Percentiles rank a stretch among this genome's conserved stretches.
Evolutionary conservation across 2,888 invertebrate genomes (phyloP).

Genomic region (Mimumesa dahlbomi): DNA sequence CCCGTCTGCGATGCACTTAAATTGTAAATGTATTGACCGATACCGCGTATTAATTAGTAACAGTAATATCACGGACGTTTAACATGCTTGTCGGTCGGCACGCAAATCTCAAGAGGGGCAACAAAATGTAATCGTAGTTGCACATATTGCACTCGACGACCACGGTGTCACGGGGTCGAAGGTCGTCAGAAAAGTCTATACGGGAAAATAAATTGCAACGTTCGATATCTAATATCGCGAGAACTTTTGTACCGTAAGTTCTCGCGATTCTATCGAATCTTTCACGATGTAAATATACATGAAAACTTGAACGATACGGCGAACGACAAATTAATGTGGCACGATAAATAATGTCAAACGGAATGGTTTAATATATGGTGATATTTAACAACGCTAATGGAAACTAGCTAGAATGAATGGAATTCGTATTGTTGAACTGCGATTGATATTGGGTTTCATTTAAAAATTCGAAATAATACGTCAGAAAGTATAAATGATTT

Average conservation of each 20-base stretch:
- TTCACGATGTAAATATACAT: too few relatives aligned
- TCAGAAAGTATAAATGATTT: too few relatives aligned
- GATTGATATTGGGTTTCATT: too few relatives aligned
- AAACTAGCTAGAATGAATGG: too few relatives aligned
- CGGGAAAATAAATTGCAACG: slow-evolving; percentile 20
- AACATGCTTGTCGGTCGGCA: slow-evolving; percentile 37
- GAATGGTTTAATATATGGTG: too few relatives aligned
- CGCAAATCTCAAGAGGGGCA: slow-evolving; percentile 16
- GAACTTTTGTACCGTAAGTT: neutral
- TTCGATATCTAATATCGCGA: slow-evolving; percentile 3
- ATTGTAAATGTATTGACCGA: slow-evolving; percentile 48
- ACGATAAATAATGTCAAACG: too few relatives aligned
- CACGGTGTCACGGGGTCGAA: slow-evolving; percentile 11
- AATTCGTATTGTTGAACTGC: too few relatives aligned
- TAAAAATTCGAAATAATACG: too few relatives aligned
- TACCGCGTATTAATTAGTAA: slow-evolving; percentile 55
- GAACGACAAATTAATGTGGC: too few relatives aligned
- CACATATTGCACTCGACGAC: neutral
- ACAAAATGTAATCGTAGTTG: slow-evolving; percentile 13
- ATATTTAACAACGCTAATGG: too few relatives aligned
- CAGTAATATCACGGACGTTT: slow-evolving; percentile 57
- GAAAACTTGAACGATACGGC: too few relatives aligned
- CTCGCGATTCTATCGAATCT: too few relatives aligned
- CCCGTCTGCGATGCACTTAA: neutral
- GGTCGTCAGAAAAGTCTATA: slow-evolving; percentile 19